Evolutionary conservation across 2,113 vertebrate species (phyloP), one percentile per base, ranked within the genome.

Genomic region (Coregonus clupeaformis): DNA sequence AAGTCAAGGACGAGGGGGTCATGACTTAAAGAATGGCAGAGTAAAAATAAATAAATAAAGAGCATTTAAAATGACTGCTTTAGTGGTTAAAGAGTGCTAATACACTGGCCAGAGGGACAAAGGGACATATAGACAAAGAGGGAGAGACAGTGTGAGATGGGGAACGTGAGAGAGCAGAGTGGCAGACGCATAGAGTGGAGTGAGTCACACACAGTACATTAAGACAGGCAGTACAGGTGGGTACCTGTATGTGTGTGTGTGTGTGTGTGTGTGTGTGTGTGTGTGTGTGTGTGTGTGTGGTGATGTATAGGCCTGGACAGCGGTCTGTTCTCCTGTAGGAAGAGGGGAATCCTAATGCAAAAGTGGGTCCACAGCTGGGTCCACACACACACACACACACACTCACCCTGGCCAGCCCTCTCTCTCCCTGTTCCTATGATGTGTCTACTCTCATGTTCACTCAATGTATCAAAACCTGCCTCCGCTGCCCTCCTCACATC

Each of bases 401-500:
- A 55, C 68, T 62, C 55, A 77, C 42, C 64, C 11, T 66, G 0
- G 65, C 47, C 71, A 73, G 66, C 6, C n/a, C 12, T 63, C 55
- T 64, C 32, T 42, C 69, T n/a, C 65, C 22, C 24, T 42, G 20
- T 68, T 55, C 22, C 64, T 80, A 79, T 82, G 72, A 9, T 55
- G 66, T 64, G 87, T 87, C 88, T 62, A 67, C 77, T 80, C 83
- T 80, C 77, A 88, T 88, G 81, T 87, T 73, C 82, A 77, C 81
- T 84, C 86, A 89, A 88, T 87, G 86, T 82, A 87, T 91, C 86
- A 90, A 77, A 85, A 83, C 52, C 68, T 72, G 75, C 81, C 73
- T 60, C 79, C 78, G 36, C 68, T 72, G 73, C 81, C 73, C 60
- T 78, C 71, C 67, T 70, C 16, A 55, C 47, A 84, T 80, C 59